phyloP scores from a whole-genome alignment of 1,140 invertebrate genomes.

The Brachionus manjavacas region DNA sequence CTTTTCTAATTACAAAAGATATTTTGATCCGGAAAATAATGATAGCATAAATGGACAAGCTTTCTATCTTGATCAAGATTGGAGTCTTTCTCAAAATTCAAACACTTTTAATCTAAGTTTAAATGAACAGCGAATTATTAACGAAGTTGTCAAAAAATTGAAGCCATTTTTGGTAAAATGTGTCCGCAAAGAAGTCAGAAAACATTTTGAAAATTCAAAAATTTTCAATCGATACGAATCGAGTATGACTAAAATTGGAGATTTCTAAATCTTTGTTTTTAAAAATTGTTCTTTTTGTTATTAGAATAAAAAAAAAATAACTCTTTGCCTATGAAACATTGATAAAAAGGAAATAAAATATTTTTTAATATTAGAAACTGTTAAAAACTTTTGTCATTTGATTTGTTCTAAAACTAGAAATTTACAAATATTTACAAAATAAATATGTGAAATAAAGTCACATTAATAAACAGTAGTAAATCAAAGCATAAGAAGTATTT shows the following conservation, averaged over 20 bases:
- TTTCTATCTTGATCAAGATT: neutral
- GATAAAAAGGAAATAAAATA: too few relatives aligned
- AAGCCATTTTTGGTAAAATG: conserved; percentile 20
- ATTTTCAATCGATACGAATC: neutral
- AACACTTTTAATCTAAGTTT: neutral
- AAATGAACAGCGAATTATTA: neutral
- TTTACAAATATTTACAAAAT: too few relatives aligned
- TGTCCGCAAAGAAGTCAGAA: conserved; percentile 35
- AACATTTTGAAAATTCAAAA: neutral
- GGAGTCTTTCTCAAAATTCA: conserved; percentile 26
- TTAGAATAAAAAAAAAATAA: neutral
- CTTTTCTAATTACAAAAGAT: neutral
- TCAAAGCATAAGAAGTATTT: too few relatives aligned
- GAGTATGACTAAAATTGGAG: conserved; percentile 12
- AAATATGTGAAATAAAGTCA: too few relatives aligned
- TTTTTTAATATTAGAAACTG: too few relatives aligned
- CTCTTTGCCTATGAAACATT: too few relatives aligned
- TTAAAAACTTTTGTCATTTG: too few relatives aligned
- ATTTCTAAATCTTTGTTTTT: conserved; percentile 18
- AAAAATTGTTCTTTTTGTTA: neutral
- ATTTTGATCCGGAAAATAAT: neutral
- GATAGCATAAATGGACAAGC: neutral
- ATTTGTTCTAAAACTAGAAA: too few relatives aligned
- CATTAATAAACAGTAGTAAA: too few relatives aligned
- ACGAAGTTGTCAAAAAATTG: conserved; percentile 19